phyloP scores from a whole-genome alignment of 1,140 invertebrate genomes.

The Drosophila mayri region DNA sequence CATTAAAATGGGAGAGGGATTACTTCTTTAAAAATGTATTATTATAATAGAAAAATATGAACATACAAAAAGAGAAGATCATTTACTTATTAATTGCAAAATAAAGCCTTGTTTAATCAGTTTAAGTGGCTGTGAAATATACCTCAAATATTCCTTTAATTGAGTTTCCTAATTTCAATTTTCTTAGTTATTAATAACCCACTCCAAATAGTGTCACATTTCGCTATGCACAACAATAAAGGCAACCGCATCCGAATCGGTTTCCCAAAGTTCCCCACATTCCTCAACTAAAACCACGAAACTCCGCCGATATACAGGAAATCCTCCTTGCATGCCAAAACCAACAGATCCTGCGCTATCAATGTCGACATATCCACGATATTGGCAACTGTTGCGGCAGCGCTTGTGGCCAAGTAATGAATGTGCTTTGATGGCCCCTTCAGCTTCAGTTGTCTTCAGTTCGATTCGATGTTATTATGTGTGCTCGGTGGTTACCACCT shows the following conservation, averaged over 20 bases:
- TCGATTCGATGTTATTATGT: conserved; percentile 57
- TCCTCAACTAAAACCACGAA: background rate
- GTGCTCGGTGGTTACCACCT: conserved; percentile 33
- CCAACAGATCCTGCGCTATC: conserved; percentile 13
- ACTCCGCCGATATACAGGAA: background rate
- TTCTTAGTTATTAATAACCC: background rate
- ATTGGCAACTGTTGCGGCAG: conserved; percentile 41
- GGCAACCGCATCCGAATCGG: background rate
- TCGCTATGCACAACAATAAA: background rate
- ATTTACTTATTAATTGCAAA: background rate
- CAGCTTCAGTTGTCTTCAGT: conserved; percentile 35
- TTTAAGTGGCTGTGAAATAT: no score
- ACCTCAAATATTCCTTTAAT: background rate
- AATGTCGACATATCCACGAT: conserved; percentile 22
- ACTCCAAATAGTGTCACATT: background rate
- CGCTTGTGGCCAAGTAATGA: conserved; percentile 65
- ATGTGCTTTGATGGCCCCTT: conserved; percentile 47
- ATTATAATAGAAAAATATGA: background rate
- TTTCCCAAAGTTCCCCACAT: background rate
- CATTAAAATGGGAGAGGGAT: background rate
- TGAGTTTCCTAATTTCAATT: background rate
- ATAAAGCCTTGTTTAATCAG: no score
- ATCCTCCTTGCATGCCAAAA: background rate
- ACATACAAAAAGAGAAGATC: no score
- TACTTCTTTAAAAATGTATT: no score